Evolutionary conservation across 2,797 vertebrate species (phyloP), one percentile per base, ranked within the genome.

Genomic region (Hapalemur alaotrensis): DNA sequence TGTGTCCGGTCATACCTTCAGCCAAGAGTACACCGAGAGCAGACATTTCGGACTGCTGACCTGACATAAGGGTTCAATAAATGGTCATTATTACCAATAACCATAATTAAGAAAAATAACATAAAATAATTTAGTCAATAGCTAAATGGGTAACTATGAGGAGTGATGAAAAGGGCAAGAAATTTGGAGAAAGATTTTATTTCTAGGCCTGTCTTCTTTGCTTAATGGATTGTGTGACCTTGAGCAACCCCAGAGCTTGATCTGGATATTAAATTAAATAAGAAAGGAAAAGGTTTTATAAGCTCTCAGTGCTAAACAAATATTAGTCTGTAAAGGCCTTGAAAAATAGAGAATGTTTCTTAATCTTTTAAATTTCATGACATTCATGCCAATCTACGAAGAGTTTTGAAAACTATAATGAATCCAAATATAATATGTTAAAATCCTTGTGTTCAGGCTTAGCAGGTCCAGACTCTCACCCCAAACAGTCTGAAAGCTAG

Each of bases 291-390:
- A 32, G 28, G 1, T 83, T 93, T 86, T 81, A 84, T 85, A 94
- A 94, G 67, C 43, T 91, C 48, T 91, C 52, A 67, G 17, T 75
- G 9, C 41, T 95, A 57, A 91, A 43, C 52, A 95, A 92, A 95
- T 65, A 93, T 20, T 75, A 89, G 41, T 91, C 50, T 96, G n/a
- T 48, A 46, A 35, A 72, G 69, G 38, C 22, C 38, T 65, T 84
- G 63, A 83, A 83, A 93, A 93, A 78, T 4, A 72, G 12, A 82
- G 48, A 80, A 57, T 76, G 25, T 90, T 96, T 72, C 65, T 61
- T 96, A 69, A 92, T 94, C 63, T 97, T 96, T 96, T 88, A 95
- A 69, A 83, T 94, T 96, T 89, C n/a, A 88, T 95, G 65, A 59
- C 43, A 95, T 91, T 78, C 57, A 18, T 90, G 61, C 75, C 54